Evolutionary conservation across 2,888 invertebrate genomes (phyloP).

Genomic region (Melanophora roralis): DNA sequence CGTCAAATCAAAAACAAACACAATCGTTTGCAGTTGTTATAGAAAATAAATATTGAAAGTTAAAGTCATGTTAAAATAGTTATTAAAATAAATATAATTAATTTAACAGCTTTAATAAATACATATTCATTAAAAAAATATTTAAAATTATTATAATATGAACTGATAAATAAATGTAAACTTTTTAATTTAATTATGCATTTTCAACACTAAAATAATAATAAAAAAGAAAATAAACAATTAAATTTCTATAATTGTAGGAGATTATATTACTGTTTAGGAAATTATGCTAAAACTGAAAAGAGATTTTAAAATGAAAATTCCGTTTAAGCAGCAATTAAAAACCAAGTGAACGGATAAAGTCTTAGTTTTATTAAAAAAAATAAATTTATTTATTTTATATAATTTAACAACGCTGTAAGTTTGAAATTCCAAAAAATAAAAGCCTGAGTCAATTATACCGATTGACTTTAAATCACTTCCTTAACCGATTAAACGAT

Average conservation of each 20-base stretch:
- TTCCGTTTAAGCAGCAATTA: too few relatives aligned
- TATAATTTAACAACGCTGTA: too few relatives aligned
- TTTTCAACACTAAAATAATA: background rate
- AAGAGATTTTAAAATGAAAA: background rate
- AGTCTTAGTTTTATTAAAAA: too few relatives aligned
- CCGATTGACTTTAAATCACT: too few relatives aligned
- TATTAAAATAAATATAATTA: conserved; percentile 49
- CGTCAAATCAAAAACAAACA: background rate
- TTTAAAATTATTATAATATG: conserved; percentile 32
- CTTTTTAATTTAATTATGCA: background rate
- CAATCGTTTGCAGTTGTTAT: conserved; percentile 20
- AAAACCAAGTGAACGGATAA: too few relatives aligned
- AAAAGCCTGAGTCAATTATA: too few relatives aligned
- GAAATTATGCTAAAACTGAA: background rate
- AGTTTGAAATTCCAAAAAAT: too few relatives aligned
- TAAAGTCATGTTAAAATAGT: conserved; percentile 4
- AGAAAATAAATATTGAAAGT: conserved; percentile 23
- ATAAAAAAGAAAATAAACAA: background rate
- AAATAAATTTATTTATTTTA: too few relatives aligned
- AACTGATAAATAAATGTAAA: conserved; percentile 1
- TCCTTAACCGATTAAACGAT: too few relatives aligned
- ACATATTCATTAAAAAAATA: background rate
- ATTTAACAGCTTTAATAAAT: conserved; percentile 1
- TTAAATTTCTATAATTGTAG: too few relatives aligned
- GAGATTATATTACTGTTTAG: background rate